Evolutionary conservation across 2,888 invertebrate genomes (phyloP).

Genomic region (Homarus gammarus): DNA sequence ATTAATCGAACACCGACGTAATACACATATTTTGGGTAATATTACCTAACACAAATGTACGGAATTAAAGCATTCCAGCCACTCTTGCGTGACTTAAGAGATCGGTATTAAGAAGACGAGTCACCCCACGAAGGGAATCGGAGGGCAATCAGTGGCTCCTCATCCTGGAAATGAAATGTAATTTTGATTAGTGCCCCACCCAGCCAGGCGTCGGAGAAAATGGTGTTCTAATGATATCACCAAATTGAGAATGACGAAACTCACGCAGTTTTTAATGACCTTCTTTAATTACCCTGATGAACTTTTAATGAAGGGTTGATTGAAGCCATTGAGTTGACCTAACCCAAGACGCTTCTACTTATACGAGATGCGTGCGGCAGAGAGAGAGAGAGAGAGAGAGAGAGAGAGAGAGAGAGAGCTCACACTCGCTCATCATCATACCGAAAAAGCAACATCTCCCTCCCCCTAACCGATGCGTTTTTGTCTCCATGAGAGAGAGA

Average conservation of each 20-base stretch:
- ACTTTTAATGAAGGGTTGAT: conserved; percentile 57
- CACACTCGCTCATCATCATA: no score
- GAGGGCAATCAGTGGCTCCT: conserved; percentile 4
- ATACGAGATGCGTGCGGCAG: conserved; percentile 18
- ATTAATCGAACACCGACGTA: no score
- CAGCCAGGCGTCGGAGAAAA: conserved; percentile 39
- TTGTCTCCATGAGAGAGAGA: no score
- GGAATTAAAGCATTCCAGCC: no score
- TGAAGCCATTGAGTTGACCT: conserved; percentile 46
- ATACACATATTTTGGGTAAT: no score
- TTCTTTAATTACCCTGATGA: conserved; percentile 49
- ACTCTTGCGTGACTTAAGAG: no score
- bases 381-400: conserved; percentile 35
- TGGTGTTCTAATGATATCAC: conserved; percentile 59
- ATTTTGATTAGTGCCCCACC: conserved; percentile 52
- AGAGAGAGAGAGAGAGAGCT: conserved; percentile 43
- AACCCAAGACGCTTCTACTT: neutral
- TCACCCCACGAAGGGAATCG: neutral
- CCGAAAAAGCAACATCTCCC: no score
- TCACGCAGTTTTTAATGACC: conserved; percentile 56
- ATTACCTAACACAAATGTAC: no score
- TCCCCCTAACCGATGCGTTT: no score
- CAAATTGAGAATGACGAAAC: conserved; percentile 56
- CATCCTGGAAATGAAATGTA: conserved; percentile 44
- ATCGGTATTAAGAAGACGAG: no score